Evolutionary conservation across 2,888 invertebrate genomes (phyloP).

Genomic region (Caenorhabditis drosophilae): DNA sequence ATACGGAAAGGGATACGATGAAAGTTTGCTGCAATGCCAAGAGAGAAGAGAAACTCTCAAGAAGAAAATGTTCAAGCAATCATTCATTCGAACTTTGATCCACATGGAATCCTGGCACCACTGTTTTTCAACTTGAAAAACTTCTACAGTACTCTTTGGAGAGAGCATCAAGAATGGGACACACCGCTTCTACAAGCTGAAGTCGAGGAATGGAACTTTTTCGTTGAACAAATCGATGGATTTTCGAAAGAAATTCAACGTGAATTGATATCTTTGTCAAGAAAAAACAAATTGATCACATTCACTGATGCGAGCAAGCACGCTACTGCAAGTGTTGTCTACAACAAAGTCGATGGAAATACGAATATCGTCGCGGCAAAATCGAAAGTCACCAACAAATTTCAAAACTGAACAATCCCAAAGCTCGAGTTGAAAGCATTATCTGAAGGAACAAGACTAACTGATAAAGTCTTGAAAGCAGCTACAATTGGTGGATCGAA

Average conservation of each 20-base stretch:
- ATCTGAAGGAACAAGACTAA: conserved; percentile 8
- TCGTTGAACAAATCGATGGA: background rate
- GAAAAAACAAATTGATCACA: background rate
- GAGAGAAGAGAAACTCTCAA: background rate
- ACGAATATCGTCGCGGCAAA: background rate
- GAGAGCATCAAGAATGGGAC: no score
- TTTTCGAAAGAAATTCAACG: background rate
- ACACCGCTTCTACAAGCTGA: no score
- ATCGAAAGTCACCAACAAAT: conserved; percentile 5
- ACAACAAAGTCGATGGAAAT: background rate
- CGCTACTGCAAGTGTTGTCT: background rate
- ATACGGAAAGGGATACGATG: background rate
- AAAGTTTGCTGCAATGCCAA: background rate
- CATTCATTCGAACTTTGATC: no score
- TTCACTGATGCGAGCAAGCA: conserved; percentile 11
- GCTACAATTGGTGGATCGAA: background rate
- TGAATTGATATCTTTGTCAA: background rate
- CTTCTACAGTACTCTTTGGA: no score
- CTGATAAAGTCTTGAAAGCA: background rate
- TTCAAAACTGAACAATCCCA: conserved; percentile 14
- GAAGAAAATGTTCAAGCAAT: no score
- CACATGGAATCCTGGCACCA: no score
- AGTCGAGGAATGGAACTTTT: no score
- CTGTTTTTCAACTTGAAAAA: no score
- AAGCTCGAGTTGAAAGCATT: conserved; percentile 16